Conservation (phyloP, 2,888 invertebrate genomes). For the Eilema griseolum region DNA sequence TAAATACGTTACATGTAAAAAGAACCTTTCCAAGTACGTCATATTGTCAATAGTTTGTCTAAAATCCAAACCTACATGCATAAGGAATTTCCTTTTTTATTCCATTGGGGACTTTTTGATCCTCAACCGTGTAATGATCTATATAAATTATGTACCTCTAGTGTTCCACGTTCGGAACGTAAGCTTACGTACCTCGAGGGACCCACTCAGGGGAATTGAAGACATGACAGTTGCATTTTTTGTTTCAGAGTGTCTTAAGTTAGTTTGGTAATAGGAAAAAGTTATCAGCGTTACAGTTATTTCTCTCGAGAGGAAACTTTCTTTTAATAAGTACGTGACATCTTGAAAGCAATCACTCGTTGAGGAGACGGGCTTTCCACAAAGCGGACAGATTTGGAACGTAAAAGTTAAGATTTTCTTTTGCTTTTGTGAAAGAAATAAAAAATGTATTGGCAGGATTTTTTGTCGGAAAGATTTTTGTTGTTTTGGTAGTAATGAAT, state of each 20-base stretch:
- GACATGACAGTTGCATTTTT: conserved; percentile 14
- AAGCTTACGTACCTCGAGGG: conserved; percentile 5
- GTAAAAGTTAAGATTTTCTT: neutral
- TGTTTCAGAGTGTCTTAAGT: conserved; percentile 15
- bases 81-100: neutral
- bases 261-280: conserved; percentile 14
- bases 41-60: neutral
- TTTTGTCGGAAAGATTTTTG: neutral
- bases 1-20: too few relatives aligned
- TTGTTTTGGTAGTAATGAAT: neutral
- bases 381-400: neutral
- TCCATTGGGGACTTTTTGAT: conserved; percentile 2
- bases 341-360: conserved; percentile 12
- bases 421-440: neutral
- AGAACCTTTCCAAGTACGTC: neutral
- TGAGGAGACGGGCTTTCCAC: neutral
- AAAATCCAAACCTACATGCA: neutral
- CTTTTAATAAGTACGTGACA: conserved; percentile 11
- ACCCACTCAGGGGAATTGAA: conserved; percentile 3
- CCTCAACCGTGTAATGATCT: conserved; percentile 10
- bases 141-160: conserved; percentile 9
- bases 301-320: conserved; percentile 1
- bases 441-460: neutral
- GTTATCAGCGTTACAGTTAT: conserved; percentile 2
- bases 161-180: neutral